Conservation (phyloP, 1,140 invertebrate genomes). For the Drosophila ohnishii region DNA sequence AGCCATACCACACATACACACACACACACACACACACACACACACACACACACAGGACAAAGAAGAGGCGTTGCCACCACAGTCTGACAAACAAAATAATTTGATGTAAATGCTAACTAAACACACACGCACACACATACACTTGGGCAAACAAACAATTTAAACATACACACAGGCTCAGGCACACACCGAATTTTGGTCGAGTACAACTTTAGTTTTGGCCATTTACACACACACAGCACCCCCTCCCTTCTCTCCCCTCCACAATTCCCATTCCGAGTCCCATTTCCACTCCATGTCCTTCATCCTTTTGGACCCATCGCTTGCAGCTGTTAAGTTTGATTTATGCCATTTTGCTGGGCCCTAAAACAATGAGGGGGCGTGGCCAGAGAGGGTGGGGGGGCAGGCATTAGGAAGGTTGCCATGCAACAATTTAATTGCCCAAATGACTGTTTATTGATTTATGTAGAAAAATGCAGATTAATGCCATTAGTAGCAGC, state of each 20-base stretch:
- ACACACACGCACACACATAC: conserved; percentile 34
- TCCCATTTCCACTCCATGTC: conserved; percentile 19
- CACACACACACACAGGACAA: conserved; percentile 15
- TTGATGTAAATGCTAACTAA: conserved; percentile 61
- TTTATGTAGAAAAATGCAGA: conserved; percentile 67
- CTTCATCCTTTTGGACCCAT: conserved; percentile 41
- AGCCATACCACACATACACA: not conserved
- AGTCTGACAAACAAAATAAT: conserved; percentile 66
- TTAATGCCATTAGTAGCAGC: conserved; percentile 59
- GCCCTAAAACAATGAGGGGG: conserved; percentile 48
- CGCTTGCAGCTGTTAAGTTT: conserved; percentile 65
- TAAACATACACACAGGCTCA: conserved; percentile 7
- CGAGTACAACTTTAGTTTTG: conserved; percentile 47
- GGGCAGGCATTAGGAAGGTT: conserved; percentile 6
- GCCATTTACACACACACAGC: conserved; percentile 34
- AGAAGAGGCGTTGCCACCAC: conserved; percentile 48
- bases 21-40: not conserved
- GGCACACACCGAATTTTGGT: conserved; percentile 41
- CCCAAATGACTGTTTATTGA: conserved; percentile 70
- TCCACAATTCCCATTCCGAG: conserved; percentile 13
- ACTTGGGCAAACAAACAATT: conserved; percentile 44
- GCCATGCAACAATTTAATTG: conserved; percentile 74
- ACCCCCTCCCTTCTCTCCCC: not conserved
- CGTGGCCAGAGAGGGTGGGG: conserved; percentile 5
- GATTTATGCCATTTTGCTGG: conserved; percentile 61